Percentiles rank a stretch among this genome's conserved stretches.
phyloP scores from a whole-genome alignment of 2,113 vertebrate species.

The Embiotoca jacksoni region DNA sequence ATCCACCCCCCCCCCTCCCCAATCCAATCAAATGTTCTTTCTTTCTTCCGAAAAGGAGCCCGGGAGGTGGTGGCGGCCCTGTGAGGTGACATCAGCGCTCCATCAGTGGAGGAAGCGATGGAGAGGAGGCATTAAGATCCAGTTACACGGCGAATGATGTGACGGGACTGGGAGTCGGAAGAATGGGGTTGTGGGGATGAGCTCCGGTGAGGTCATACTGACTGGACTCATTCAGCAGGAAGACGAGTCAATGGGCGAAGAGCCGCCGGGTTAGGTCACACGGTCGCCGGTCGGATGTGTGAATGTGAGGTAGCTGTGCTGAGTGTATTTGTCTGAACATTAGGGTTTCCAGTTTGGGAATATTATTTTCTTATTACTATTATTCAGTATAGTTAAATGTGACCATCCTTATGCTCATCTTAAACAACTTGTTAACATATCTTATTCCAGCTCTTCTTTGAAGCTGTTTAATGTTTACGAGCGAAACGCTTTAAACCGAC shows the following conservation, averaged over 20 bases:
- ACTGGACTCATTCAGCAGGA: slow-evolving; percentile 68
- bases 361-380: too few relatives aligned
- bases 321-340: neutral
- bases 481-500: too few relatives aligned
- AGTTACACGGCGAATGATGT: slow-evolving; percentile 72
- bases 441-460: too few relatives aligned
- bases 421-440: too few relatives aligned
- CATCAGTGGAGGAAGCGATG: slow-evolving; percentile 70
- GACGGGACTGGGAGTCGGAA: slow-evolving; percentile 49
- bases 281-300: slow-evolving; percentile 10
- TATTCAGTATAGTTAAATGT: too few relatives aligned
- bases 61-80: slow-evolving; percentile 45
- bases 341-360: neutral
- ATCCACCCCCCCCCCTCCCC: slow-evolving; percentile 28
- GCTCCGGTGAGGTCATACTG: slow-evolving; percentile 74
- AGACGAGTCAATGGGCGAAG: slow-evolving; percentile 55
- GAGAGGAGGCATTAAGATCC: slow-evolving; percentile 78
- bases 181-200: slow-evolving; percentile 64
- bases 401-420: too few relatives aligned
- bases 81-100: slow-evolving; percentile 77
- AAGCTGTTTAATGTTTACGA: too few relatives aligned
- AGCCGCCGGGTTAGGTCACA: slow-evolving; percentile 46
- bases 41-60: slow-evolving; percentile 56
- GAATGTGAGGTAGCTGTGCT: slow-evolving; percentile 11
- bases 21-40: slow-evolving; percentile 16